phyloP scores from a whole-genome alignment of 2,797 vertebrate genomes.

The Mastacembelus armatus region DNA sequence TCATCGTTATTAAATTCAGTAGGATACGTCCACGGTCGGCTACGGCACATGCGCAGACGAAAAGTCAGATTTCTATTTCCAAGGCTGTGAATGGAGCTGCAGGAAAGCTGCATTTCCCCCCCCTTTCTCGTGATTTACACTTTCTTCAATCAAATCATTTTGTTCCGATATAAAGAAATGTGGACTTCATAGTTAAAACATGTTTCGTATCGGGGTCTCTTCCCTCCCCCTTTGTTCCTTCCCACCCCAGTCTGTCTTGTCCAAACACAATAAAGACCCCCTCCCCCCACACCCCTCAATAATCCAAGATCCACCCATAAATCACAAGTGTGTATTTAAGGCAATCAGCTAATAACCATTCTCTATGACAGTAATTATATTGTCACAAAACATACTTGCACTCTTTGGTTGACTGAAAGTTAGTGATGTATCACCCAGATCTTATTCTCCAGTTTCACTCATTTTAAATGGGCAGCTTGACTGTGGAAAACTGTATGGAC shows the following conservation, averaged over 20 bases:
- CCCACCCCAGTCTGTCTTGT: slow-evolving; percentile 14
- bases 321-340: too few species aligned
- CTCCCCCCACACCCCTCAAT: not conserved
- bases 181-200: slow-evolving; percentile 19
- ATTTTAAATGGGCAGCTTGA: too few species aligned
- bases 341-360: not conserved
- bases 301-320: too few species aligned
- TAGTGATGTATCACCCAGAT: too few species aligned
- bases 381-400: not conserved
- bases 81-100: slow-evolving; percentile 46
- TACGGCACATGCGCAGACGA: slow-evolving; percentile 77
- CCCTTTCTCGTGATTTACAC: not conserved
- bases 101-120: not conserved
- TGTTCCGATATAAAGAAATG: slow-evolving; percentile 9
- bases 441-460: not conserved
- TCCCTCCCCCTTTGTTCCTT: slow-evolving; percentile 36
- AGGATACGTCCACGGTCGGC: slow-evolving; percentile 63
- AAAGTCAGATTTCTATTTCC: slow-evolving; percentile 39
- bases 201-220: slow-evolving; percentile 35
- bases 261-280: slow-evolving; percentile 22
- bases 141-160: slow-evolving; percentile 5
- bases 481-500: too few species aligned
- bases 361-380: not conserved
- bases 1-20: slow-evolving; percentile 75
- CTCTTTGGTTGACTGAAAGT: not conserved